A percentile compares a stretch with the other conserved stretches of the same genome.
These are phyloP conservation scores for Melikaiella ostensackeni DNA, from an alignment of 2,888 invertebrate species.

Conservation along the genomic window DNA sequence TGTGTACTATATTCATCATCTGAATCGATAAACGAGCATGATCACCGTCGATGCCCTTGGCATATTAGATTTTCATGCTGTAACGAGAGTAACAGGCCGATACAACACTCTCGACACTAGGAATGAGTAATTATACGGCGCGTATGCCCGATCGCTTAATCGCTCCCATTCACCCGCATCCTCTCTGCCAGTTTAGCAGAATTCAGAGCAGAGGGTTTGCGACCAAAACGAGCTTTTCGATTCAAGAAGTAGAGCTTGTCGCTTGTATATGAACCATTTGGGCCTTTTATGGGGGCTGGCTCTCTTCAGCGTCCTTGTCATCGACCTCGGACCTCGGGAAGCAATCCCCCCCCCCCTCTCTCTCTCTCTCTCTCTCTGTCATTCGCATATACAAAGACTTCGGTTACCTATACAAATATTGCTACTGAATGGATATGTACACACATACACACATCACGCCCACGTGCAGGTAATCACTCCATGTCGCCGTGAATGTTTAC, in stretches of 20 bases:
- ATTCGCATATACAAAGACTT: not conserved
- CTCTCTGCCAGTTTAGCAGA: constrained; percentile 4
- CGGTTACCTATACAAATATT: not conserved
- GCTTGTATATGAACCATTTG: not conserved
- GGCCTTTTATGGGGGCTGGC: not conserved
- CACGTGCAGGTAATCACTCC: constrained; percentile 56
- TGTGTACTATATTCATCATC: constrained; percentile 18
- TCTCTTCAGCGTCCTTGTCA: constrained; percentile 37
- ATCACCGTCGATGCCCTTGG: constrained; percentile 14
- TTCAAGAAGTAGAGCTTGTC: constrained; percentile 13
- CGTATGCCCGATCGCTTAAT: constrained; percentile 68
- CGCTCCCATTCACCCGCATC: constrained; percentile 49
- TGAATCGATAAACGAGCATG: constrained; percentile 36
- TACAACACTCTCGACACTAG: constrained; percentile 41
- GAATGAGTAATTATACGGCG: constrained; percentile 68
- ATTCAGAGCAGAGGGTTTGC: constrained; percentile 38
- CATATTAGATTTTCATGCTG: constrained; percentile 34
- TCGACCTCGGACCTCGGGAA: constrained; percentile 37
- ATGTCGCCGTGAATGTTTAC: constrained; percentile 64
- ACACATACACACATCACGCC: constrained; percentile 36
- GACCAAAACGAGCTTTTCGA: constrained; percentile 46
- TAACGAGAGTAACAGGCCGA: constrained; percentile 36
- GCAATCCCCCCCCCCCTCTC: too few species aligned
- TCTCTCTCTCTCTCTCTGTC: too few species aligned
- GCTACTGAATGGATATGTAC: constrained; percentile 39